phyloP scores from a whole-genome alignment of 2,797 vertebrate species.

The Fundulus diaphanus region DNA sequence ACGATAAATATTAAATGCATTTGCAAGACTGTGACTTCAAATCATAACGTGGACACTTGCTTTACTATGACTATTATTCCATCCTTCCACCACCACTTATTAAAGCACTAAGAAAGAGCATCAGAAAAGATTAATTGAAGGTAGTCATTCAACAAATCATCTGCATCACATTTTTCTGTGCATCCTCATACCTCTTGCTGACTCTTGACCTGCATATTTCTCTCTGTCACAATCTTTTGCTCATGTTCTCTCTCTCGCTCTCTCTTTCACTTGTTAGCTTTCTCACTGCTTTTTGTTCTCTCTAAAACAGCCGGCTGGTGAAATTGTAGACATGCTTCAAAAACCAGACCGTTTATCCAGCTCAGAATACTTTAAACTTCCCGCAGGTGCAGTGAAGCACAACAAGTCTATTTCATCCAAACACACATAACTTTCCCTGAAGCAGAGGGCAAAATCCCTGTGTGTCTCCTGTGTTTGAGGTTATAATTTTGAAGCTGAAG shows the following conservation, averaged over 20 bases:
- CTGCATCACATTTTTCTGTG: constrained; percentile 59
- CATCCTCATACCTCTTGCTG: constrained; percentile 51
- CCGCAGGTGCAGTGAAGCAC: constrained; percentile 63
- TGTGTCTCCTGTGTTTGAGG: constrained; percentile 14
- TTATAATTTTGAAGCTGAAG: constrained; percentile 29
- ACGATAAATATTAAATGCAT: not conserved
- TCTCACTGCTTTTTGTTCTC: constrained; percentile 18
- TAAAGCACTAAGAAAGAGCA: constrained; percentile 42
- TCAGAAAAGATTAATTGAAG: constrained; percentile 70
- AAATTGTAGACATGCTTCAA: constrained; percentile 57
- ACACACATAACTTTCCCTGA: constrained; percentile 39
- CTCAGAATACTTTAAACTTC: constrained; percentile 66
- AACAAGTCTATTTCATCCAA: constrained; percentile 63
- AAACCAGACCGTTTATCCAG: constrained; percentile 66
- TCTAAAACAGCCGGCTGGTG: constrained; percentile 61
- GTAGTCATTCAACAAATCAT: constrained; percentile 74
- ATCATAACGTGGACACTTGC: not conserved
- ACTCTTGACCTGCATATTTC: constrained; percentile 40
- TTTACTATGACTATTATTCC: constrained; percentile 23
- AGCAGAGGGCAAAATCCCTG: constrained; percentile 26
- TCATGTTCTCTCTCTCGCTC: constrained; percentile 8
- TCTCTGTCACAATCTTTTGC: constrained; percentile 27
- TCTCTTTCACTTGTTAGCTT: constrained; percentile 9
- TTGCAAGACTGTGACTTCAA: not conserved
- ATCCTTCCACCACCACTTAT: constrained; percentile 22